Evolutionary conservation across 2,113 vertebrate genomes (phyloP), one percentile per base, ranked within the genome.

Genomic region (Phylloscopus whistleri): DNA sequence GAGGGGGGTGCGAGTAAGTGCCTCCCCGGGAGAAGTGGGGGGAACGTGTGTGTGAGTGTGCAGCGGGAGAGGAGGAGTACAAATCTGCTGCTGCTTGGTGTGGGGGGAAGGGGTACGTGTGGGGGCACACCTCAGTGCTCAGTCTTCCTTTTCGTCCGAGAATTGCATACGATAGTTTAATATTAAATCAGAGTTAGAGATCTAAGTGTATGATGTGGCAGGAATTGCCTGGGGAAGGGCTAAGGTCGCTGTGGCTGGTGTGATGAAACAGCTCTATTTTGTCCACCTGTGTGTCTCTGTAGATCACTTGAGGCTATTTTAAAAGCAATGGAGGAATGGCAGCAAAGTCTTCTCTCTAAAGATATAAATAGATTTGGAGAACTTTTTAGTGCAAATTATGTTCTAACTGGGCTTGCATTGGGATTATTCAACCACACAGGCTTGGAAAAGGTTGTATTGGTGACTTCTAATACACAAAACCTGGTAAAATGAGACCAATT

Each of bases 141-240:
- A n/a, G 51, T 16, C 66, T 87, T 64, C 20, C 52, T 52, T 87
- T 88, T 58, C 56, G 28, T 21, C 56, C 11, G 27, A 48, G 64
- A 81, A 70, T 16, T 63, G 48, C 43, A 5, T 63, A 51, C 24
- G 14, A 85, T 82, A 79, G 94, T 92, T 94, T 93, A 94, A 94
- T 90, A 89, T 93, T 97, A 94, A 94, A 97, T 95, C 94, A 9
- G 64, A 63, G 76, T 44, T 69, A 52, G 58, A 68, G 58, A 91
- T 95, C 73, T 91, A 64, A 82, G 56, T 8, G 52, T 81, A n/a
- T 95, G 93, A 95, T 96, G 89, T 97, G 95, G 95, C 94, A 95
- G 77, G 81, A 94, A 43, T 94, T 87, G 94, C 94, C 81, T 67
- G 70, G 53, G 84, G 94, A 91, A 96, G 96, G 95, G 89, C 96